These are phyloP conservation scores for Microchirus variegatus DNA, from an alignment of 2,797 vertebrate genomes.

Conservation along the genomic window DNA sequence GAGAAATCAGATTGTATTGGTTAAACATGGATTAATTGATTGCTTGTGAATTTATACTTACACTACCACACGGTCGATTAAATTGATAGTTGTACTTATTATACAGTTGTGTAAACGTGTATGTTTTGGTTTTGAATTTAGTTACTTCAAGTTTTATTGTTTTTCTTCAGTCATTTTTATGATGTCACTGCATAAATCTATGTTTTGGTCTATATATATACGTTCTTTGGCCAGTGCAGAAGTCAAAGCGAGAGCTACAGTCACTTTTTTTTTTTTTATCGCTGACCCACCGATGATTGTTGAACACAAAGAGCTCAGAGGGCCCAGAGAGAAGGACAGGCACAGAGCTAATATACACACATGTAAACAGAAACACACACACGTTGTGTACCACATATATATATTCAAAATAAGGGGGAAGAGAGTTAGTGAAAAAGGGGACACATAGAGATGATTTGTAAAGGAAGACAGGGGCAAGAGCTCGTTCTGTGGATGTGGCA, in stretches of 20 bases:
- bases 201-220: not conserved
- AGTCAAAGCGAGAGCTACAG: conserved; percentile 30
- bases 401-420: conserved; percentile 22
- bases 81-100: not conserved
- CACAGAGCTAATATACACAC: conserved; percentile 19
- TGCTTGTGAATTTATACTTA: conserved; percentile 9
- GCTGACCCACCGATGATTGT: conserved; percentile 35
- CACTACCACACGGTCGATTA: not conserved
- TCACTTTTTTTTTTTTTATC: conserved; percentile 39
- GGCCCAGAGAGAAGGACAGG: conserved; percentile 28
- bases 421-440: conserved; percentile 33
- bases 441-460: conserved; percentile 47
- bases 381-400: conserved; percentile 30
- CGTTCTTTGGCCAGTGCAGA: conserved; percentile 25
- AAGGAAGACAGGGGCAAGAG: conserved; percentile 14
- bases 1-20: conserved; percentile 36
- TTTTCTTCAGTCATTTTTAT: not conserved
- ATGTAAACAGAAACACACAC: conserved; percentile 19
- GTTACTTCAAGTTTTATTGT: not conserved
- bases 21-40: conserved; percentile 24
- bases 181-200: not conserved
- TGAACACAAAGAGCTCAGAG: conserved; percentile 40
- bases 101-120: not conserved
- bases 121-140: not conserved
- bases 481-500: conserved; percentile 41